Percentiles rank a stretch among this genome's conserved stretches.
Evolutionary conservation across 2,888 invertebrate species (phyloP).

Genomic region (Tipula confusa): DNA sequence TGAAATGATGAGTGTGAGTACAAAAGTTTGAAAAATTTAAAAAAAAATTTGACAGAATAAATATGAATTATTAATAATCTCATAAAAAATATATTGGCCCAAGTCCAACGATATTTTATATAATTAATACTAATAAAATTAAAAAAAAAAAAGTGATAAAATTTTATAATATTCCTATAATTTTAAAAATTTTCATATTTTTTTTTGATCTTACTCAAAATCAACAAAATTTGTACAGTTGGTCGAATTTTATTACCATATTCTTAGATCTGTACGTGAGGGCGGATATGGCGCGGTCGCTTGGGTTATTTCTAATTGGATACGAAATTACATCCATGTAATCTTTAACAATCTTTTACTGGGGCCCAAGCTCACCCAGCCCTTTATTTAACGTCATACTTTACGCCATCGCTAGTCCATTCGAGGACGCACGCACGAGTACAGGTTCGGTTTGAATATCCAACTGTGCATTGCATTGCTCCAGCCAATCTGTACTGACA

Average conservation of each 20-base stretch:
- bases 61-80: slow-evolving; percentile 20
- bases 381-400: too few relatives aligned
- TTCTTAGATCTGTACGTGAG: neutral
- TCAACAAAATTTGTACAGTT: slow-evolving; percentile 1
- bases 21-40: neutral
- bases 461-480: too few relatives aligned
- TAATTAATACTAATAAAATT: neutral
- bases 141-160: neutral
- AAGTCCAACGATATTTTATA: neutral
- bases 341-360: too few relatives aligned
- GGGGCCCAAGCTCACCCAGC: too few relatives aligned
- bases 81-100: neutral
- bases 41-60: neutral
- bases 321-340: neutral
- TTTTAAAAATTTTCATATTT: neutral
- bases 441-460: too few relatives aligned
- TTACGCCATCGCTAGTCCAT: too few relatives aligned
- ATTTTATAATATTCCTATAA: neutral
- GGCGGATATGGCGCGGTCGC: neutral
- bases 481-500: too few relatives aligned
- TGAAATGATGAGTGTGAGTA: slow-evolving; percentile 15
- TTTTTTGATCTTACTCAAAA: slow-evolving; percentile 3
- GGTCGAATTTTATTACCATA: neutral
- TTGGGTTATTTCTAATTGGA: neutral
- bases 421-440: too few relatives aligned